Evolutionary conservation across 2,797 vertebrate species (phyloP).

Genomic region (Mormyrus proboscirostris): DNA sequence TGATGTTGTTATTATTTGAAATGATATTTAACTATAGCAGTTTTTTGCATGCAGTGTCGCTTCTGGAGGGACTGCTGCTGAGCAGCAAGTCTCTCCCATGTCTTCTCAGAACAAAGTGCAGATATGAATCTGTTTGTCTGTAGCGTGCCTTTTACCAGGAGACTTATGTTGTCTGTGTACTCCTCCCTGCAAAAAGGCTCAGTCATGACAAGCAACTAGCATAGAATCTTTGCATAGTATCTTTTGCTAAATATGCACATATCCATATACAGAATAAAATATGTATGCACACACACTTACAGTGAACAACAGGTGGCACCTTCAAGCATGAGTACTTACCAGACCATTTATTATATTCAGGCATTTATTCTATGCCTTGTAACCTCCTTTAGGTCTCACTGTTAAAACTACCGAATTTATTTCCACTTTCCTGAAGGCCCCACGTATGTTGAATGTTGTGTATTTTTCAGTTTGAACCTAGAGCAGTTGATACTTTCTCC

Average conservation of each 20-base stretch:
- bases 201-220: background rate
- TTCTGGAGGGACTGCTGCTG: background rate
- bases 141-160: background rate
- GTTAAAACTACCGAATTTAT: background rate
- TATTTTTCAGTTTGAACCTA: slow-evolving; percentile 14
- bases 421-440: background rate
- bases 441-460: slow-evolving; percentile 22
- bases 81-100: too few species aligned
- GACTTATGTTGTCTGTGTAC: background rate
- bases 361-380: background rate
- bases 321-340: background rate
- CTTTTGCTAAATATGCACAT: background rate
- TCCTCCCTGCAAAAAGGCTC: background rate
- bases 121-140: background rate
- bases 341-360: background rate
- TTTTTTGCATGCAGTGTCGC: background rate
- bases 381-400: background rate
- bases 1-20: background rate
- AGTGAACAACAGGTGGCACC: background rate
- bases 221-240: background rate
- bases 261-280: background rate
- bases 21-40: background rate
- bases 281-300: background rate
- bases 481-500: background rate
- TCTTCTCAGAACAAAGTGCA: background rate